Conservation (phyloP, 2,113 vertebrate genomes). For the Chionomys nivalis region DNA sequence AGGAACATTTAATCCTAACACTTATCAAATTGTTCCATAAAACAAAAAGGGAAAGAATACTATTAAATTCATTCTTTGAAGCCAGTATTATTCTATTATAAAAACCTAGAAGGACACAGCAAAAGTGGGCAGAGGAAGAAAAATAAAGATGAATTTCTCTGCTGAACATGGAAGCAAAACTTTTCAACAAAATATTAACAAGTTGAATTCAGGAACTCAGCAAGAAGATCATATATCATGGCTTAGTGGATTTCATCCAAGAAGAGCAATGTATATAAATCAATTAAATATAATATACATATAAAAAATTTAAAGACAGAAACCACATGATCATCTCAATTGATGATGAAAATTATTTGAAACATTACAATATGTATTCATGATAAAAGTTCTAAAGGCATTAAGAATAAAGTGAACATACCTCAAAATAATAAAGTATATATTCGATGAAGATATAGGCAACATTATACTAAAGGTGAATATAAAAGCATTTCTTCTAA, state of each 20-base stretch:
- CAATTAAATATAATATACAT: neutral
- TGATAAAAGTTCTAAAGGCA: neutral
- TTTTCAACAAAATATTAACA: neutral
- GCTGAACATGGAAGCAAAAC: neutral
- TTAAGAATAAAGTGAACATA: neutral
- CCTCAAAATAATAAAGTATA: neutral
- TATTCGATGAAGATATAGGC: neutral
- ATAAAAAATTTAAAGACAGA: neutral
- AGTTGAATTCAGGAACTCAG: neutral
- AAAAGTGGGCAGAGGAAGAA: neutral
- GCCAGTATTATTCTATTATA: neutral
- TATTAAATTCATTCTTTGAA: neutral
- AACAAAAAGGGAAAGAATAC: neutral
- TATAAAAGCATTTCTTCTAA: neutral
- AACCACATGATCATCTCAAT: neutral
- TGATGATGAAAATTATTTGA: neutral
- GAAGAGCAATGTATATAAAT: neutral
- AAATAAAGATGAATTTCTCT: neutral
- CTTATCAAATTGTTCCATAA: neutral
- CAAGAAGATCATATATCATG: neutral
- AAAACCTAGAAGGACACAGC: neutral
- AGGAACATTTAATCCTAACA: neutral
- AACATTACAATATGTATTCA: neutral
- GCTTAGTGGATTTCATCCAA: neutral
- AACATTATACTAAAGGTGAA: neutral